These are phyloP conservation scores for Pollenia angustigena DNA, from an alignment of 2,888 invertebrate genomes.

Conservation along the genomic window DNA sequence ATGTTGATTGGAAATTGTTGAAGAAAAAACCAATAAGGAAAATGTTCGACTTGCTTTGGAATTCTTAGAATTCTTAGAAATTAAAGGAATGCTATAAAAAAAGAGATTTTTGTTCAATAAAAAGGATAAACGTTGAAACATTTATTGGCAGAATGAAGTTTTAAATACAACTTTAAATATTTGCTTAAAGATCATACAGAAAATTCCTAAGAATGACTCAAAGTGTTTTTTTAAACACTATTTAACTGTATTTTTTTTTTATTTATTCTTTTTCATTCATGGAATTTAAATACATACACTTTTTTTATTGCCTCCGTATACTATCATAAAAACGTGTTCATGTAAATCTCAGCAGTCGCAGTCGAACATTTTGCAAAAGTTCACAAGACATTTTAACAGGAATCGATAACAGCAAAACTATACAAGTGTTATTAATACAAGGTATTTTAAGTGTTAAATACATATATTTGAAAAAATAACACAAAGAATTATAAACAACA, in stretches of 20 bases:
- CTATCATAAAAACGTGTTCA: constrained; percentile 68
- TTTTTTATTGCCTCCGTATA: constrained; percentile 26
- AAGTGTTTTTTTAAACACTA: constrained; percentile 16
- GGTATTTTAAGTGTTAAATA: constrained; percentile 67
- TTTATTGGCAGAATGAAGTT: neutral
- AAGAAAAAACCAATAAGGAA: constrained; percentile 29
- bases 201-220: neutral
- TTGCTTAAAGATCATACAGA: neutral
- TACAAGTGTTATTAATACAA: constrained; percentile 68
- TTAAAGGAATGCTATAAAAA: neutral
- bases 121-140: neutral
- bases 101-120: neutral
- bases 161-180: neutral
- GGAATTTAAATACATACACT: constrained; percentile 44
- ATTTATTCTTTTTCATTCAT: constrained; percentile 42
- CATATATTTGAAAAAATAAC: constrained; percentile 22
- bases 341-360: constrained; percentile 58
- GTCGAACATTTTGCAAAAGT: constrained; percentile 51
- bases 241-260: constrained; percentile 27
- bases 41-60: neutral
- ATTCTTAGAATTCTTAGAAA: constrained; percentile 35
- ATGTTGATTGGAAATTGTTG: constrained; percentile 58
- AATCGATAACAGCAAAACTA: constrained; percentile 67
- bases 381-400: constrained; percentile 69
- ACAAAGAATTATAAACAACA: constrained; percentile 34